Conservation (phyloP, 30 jellyfish, hydroid and myxozoan species). For the Pelagia noctiluca region DNA sequence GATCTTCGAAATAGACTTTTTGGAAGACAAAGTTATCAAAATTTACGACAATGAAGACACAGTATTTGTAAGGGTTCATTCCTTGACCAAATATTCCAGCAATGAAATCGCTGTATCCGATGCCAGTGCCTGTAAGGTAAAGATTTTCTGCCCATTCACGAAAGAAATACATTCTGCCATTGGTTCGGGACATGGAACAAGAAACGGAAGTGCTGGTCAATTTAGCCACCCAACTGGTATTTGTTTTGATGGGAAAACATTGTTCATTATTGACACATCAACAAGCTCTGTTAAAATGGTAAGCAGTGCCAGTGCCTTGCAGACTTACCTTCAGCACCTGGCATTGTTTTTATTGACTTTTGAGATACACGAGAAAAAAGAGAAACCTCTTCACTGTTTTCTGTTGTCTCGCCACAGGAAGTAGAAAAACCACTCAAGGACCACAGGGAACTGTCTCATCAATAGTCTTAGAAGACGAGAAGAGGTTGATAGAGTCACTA, state of each 20-base stretch:
- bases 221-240: too few relatives aligned
- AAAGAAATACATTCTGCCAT: too few relatives aligned
- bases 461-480: constrained; percentile 9
- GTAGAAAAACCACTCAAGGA: constrained; percentile 20
- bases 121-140: too few relatives aligned
- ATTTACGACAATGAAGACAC: too few relatives aligned
- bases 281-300: constrained; percentile 4
- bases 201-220: too few relatives aligned
- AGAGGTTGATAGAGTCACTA: background rate
- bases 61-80: too few relatives aligned
- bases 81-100: too few relatives aligned
- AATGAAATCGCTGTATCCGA: too few relatives aligned
- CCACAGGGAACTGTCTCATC: constrained; percentile 44
- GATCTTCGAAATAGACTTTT: too few relatives aligned
- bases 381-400: background rate
- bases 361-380: constrained; percentile 8
- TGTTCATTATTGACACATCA: constrained; percentile 20
- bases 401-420: background rate
- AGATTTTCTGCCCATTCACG: too few relatives aligned
- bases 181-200: too few relatives aligned
- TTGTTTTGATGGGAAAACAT: background rate
- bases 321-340: background rate
- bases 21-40: too few relatives aligned
- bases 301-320: background rate
- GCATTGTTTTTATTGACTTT: background rate